Evolutionary conservation across 1,140 invertebrate genomes (phyloP).

Genomic region (Lineus longissimus): DNA sequence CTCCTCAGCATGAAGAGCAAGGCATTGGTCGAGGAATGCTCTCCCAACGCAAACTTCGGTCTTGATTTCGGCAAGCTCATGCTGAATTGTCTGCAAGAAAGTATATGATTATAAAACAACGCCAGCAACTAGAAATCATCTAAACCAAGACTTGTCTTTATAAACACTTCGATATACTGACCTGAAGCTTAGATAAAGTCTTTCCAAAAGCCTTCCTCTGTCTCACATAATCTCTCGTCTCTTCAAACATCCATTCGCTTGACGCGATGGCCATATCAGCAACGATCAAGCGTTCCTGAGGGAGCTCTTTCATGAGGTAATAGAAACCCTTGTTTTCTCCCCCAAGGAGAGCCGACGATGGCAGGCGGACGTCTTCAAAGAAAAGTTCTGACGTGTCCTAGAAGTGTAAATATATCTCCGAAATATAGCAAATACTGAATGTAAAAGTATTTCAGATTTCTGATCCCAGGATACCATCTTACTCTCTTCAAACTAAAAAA

Average conservation of each 20-base stretch:
- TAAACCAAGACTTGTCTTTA: not conserved
- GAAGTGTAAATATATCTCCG: conserved; percentile 9
- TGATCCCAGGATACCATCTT: no score
- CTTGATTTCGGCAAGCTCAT: conserved; percentile 58
- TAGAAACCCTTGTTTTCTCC: conserved; percentile 57
- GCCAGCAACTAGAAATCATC: not conserved
- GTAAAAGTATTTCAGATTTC: no score
- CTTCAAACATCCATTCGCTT: conserved; percentile 57
- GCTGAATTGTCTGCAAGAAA: conserved; percentile 52
- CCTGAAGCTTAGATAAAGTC: conserved; percentile 53
- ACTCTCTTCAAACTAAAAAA: no score
- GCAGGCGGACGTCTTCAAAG: conserved; percentile 58
- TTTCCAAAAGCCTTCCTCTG: conserved; percentile 57
- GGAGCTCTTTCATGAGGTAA: conserved; percentile 57
- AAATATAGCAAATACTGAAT: no score
- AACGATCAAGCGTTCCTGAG: conserved; percentile 56
- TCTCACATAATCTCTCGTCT: conserved; percentile 54
- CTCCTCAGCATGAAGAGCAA: conserved; percentile 46
- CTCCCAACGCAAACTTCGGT: conserved; percentile 52
- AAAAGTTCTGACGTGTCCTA: conserved; percentile 58
- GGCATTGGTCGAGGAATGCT: conserved; percentile 56
- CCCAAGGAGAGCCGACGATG: conserved; percentile 51
- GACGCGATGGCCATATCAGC: conserved; percentile 46
- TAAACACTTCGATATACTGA: no score
- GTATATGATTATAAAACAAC: conserved; percentile 6